These are phyloP conservation scores for Liparis tanakae DNA, from an alignment of 2,797 vertebrate species.

Conservation along the genomic window DNA sequence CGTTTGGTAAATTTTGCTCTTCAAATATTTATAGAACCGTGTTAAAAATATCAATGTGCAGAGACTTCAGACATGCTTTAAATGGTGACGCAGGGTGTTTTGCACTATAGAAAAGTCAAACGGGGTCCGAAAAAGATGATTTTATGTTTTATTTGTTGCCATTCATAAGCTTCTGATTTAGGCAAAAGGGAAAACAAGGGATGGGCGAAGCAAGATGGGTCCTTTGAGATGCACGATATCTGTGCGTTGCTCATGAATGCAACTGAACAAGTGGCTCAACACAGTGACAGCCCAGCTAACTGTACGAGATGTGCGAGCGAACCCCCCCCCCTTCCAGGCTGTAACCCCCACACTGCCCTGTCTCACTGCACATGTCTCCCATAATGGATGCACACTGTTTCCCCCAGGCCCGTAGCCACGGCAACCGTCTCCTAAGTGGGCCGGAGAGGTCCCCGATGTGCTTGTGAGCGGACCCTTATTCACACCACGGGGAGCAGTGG, in stretches of 20 bases:
- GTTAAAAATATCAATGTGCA: not conserved
- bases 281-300: conserved; percentile 18
- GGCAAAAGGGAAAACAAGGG: not conserved
- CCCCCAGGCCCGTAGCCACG: conserved; percentile 66
- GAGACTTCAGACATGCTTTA: not conserved
- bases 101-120: not conserved
- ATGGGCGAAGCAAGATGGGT: not conserved
- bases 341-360: conserved; percentile 22
- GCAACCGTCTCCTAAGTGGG: conserved; percentile 73
- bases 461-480: conserved; percentile 61
- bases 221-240: not conserved
- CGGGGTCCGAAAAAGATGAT: not conserved
- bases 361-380: conserved; percentile 68
- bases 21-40: not conserved
- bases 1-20: not conserved
- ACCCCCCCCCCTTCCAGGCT: conserved; percentile 29
- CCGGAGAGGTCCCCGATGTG: conserved; percentile 54
- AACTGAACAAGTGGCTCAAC: conserved; percentile 6
- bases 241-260: not conserved
- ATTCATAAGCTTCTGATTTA: too few relatives aligned
- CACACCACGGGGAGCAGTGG: conserved; percentile 32
- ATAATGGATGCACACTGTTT: conserved; percentile 67
- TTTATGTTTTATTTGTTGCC: not conserved
- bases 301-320: conserved; percentile 64
- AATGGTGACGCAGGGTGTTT: not conserved